Evolutionary conservation across 2,888 invertebrate genomes (phyloP).

Genomic region (Harpalus rubripes): DNA sequence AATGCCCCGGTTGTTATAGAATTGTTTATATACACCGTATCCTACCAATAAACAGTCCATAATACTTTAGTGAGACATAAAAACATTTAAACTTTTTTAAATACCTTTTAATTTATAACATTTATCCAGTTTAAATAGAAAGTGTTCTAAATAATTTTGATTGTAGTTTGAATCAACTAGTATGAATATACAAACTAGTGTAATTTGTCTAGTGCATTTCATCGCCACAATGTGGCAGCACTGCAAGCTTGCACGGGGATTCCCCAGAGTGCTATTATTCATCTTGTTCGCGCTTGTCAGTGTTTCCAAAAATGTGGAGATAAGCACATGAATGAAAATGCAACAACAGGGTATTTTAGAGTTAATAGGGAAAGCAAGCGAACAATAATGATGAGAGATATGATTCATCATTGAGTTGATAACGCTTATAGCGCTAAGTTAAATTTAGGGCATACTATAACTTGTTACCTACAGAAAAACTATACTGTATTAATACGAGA

Average conservation of each 20-base stretch:
- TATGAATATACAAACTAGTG: neutral
- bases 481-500: no score
- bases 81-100: neutral
- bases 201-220: neutral
- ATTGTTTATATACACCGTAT: no score
- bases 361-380: no score
- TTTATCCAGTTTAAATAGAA: neutral
- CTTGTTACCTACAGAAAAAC: no score
- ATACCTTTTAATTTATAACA: neutral
- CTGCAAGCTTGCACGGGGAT: neutral
- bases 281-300: neutral
- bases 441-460: no score
- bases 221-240: neutral
- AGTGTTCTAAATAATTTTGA: neutral
- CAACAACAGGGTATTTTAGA: neutral
- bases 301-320: neutral
- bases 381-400: no score
- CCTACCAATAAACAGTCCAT: no score
- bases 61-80: no score
- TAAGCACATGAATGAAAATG: neutral
- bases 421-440: no score
- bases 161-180: neutral
- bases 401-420: no score
- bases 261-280: neutral
- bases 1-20: no score